A percentile compares a stretch with the other conserved stretches of the same genome.
phyloP scores from a whole-genome alignment of 64 coral and sea anemone genomes.

The Pachyseris speciosa region DNA sequence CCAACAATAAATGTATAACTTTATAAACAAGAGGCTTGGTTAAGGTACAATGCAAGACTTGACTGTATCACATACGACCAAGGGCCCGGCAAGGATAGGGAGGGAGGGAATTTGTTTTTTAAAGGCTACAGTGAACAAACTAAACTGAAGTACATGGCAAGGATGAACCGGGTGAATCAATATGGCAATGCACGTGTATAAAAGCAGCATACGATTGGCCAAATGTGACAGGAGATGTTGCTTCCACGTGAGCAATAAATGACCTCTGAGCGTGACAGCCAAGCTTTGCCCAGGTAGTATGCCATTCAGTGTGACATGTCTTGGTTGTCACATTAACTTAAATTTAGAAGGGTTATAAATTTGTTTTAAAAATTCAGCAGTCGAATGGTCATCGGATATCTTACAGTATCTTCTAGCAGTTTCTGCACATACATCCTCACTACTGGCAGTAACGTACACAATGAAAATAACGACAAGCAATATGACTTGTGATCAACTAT shows the following conservation, averaged over 20 bases:
- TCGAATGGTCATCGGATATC: no score
- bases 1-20: no score
- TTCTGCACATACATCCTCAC: no score
- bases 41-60: no score
- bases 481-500: no score
- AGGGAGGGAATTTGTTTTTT: background rate
- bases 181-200: background rate
- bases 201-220: background rate
- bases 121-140: background rate
- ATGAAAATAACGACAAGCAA: no score
- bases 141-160: background rate
- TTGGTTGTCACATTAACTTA: constrained; percentile 16
- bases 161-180: background rate
- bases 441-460: no score
- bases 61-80: no score
- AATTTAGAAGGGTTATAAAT: constrained; percentile 2
- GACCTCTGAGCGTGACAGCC: background rate
- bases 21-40: no score
- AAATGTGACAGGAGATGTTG: background rate
- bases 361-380: background rate
- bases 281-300: background rate
- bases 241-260: background rate
- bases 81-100: background rate
- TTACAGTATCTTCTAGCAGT: no score
- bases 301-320: background rate